Evolutionary conservation across 2,113 vertebrate species (phyloP).

Genomic region (Sylvicapra grimmia): DNA sequence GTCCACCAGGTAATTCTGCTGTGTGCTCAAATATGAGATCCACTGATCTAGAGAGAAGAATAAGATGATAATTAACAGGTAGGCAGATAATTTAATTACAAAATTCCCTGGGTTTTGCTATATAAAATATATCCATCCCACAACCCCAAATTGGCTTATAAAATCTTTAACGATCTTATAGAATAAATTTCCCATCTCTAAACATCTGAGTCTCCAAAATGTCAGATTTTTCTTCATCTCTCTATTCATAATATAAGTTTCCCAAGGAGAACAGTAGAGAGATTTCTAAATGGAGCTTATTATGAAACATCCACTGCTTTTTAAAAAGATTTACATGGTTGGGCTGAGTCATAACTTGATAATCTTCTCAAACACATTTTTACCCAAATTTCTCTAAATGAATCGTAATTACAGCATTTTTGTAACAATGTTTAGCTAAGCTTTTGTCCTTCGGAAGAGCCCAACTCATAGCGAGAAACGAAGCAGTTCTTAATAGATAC

Average conservation of each 20-base stretch:
- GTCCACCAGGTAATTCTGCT: not conserved
- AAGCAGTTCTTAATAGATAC: not conserved
- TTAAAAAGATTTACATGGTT: conserved; percentile 32
- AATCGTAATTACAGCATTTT: conserved; percentile 47
- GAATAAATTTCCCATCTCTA: conserved; percentile 30
- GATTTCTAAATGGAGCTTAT: conserved; percentile 50
- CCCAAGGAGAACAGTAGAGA: not conserved
- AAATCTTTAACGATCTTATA: not conserved
- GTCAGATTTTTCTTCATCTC: not conserved
- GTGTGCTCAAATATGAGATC: not conserved
- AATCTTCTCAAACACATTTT: conserved; percentile 28
- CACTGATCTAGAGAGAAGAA: not conserved
- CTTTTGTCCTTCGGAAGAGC: conserved; percentile 56
- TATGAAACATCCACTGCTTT: conserved; percentile 43
- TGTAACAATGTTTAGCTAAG: conserved; percentile 41
- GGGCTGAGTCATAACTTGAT: conserved; percentile 53
- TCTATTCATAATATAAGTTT: not conserved
- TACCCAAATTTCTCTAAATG: conserved; percentile 10
- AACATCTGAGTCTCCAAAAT: not conserved
- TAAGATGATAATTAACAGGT: not conserved
- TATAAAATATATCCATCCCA: not conserved
- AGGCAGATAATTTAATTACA: not conserved
- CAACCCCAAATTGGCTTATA: not conserved
- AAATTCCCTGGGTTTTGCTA: not conserved
- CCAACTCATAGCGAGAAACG: not conserved